Evolutionary conservation across 2,113 vertebrate genomes (phyloP), one percentile per base, ranked within the genome.

Genomic region (Corythaixoides concolor): DNA sequence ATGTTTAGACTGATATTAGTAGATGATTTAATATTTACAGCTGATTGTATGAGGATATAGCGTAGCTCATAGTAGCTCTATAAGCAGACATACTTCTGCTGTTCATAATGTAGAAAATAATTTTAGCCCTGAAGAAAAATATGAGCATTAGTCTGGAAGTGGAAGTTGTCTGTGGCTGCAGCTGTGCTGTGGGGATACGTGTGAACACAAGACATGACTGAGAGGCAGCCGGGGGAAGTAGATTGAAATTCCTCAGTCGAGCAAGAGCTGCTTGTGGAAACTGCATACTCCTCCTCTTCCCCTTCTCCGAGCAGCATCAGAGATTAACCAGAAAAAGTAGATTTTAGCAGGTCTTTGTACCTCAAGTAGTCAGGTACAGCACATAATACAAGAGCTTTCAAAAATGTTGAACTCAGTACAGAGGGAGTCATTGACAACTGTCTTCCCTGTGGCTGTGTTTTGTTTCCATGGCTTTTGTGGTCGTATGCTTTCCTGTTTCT

Each of bases 11-110:
- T 82, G 60, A 23, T 85, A 47, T 17, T 76, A 62, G 23, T 45
- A 67, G 70, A 39, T 73, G 24, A 85, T 84, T 91, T 90, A 39
- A 58, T 95, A 92, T 90, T 93, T 93, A 76, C 32, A 58, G 59
- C 43, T 78, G 12, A 73, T 49, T 35, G 15, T 88, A 18, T 64
- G 45, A 56, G 63, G 39, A 33, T 68, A 32, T 14, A 30, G 17
- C 16, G 32, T 58, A 79, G 39, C 58, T 92, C 43, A 21, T 14
- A 37, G 56, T 50, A 47, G 41, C 50, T 80, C 70, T 88, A 35
- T 35, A 87, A 86, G 68, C 30, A 91, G 86, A 80, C 45, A 14
- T 37, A 19, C 50, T 80, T 24, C 39, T 90, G 35, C 76, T 88
- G 8, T 94, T 88, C 5, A 9, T 67, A 52, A 64, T 35, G 12